These are phyloP conservation scores for Pelodiscus sinensis DNA, from an alignment of 2,113 vertebrate species.

Conservation along the genomic window DNA sequence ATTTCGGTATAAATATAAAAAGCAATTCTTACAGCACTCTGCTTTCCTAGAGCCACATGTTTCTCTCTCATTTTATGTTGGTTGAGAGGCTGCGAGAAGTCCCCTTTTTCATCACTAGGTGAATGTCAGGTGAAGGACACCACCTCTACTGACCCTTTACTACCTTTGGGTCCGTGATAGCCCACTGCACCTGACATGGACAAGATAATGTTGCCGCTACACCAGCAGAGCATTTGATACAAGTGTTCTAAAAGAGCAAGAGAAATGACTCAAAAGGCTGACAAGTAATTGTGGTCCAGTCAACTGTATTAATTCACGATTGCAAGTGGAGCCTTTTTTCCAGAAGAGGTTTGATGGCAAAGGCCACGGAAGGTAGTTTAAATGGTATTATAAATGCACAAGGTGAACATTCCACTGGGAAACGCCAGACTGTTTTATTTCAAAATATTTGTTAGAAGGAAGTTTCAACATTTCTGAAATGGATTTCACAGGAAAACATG, in stretches of 20 bases:
- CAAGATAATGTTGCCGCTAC: neutral
- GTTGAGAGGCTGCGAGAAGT: neutral
- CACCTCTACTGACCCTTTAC: neutral
- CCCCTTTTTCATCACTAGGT: neutral
- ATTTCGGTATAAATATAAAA: neutral
- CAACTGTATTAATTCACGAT: neutral
- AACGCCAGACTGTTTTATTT: neutral
- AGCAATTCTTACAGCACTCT: neutral
- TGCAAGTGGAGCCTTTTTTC: neutral
- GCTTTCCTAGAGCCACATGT: neutral
- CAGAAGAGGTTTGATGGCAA: neutral
- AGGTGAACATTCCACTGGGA: neutral
- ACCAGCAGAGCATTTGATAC: neutral
- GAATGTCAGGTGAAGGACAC: too few relatives aligned
- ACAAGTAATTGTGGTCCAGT: neutral
- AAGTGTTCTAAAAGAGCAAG: neutral
- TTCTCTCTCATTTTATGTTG: neutral
- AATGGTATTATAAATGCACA: fast-evolving
- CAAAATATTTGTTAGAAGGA: conserved; percentile 14
- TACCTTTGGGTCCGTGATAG: neutral
- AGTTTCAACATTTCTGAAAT: conserved; percentile 27
- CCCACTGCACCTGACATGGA: neutral
- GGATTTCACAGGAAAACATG: conserved; percentile 56
- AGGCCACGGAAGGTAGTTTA: neutral
- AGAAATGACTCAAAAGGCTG: neutral